phyloP scores from a whole-genome alignment of 2,113 vertebrate genomes.

The Coptodon rendalli region DNA sequence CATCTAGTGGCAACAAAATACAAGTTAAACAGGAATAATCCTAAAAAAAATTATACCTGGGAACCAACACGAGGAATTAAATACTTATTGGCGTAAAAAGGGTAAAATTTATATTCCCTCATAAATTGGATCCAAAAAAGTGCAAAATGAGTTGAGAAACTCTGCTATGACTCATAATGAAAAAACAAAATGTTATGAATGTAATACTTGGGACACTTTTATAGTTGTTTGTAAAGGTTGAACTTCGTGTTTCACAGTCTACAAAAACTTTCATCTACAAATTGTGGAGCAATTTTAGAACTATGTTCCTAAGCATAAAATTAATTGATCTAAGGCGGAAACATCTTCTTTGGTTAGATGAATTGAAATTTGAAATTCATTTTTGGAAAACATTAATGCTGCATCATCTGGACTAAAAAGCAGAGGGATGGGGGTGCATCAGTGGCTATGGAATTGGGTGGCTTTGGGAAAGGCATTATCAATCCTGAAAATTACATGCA shows the following conservation, averaged over 20 bases:
- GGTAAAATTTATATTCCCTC: not conserved
- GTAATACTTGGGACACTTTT: not conserved
- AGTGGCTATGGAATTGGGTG: not conserved
- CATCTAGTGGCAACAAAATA: not conserved
- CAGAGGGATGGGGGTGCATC: not conserved
- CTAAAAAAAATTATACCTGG: not conserved
- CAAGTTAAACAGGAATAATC: not conserved
- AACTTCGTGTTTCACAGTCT: too few species aligned
- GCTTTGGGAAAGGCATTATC: not conserved
- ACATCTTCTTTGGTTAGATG: too few species aligned
- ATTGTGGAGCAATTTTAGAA: too few species aligned
- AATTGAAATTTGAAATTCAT: too few species aligned
- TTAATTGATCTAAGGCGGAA: too few species aligned
- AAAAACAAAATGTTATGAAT: not conserved
- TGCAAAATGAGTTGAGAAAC: too few species aligned
- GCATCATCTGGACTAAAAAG: too few species aligned
- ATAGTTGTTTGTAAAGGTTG: too few species aligned
- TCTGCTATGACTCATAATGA: too few species aligned
- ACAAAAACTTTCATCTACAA: too few species aligned
- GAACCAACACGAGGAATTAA: not conserved
- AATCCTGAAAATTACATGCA: not conserved
- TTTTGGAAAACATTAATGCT: too few species aligned
- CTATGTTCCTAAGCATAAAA: too few species aligned
- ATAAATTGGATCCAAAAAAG: not conserved
- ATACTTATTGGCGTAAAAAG: not conserved